phyloP scores from a whole-genome alignment of 2,888 invertebrate genomes.

The Cloeon dipterum region DNA sequence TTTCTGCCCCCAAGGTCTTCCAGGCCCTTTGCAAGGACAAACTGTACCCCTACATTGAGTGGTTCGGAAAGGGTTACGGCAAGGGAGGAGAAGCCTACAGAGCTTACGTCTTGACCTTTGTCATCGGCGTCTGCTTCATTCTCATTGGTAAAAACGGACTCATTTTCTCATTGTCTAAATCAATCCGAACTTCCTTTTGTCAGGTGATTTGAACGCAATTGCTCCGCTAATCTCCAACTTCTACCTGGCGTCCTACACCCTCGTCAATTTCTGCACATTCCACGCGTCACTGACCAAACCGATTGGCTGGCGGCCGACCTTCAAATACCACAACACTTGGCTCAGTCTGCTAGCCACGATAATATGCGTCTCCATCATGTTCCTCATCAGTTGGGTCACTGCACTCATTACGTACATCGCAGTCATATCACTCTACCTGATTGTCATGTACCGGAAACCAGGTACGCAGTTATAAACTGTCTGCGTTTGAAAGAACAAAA shows the following conservation, averaged over 20 bases:
- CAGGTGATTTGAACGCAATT: slow-evolving; percentile 69
- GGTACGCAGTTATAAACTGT: too few species aligned
- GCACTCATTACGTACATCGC: slow-evolving; percentile 23
- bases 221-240: slow-evolving; percentile 90
- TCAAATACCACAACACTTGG: slow-evolving; percentile 33
- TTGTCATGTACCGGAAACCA: slow-evolving; percentile 27
- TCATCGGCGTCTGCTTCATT: slow-evolving; percentile 68
- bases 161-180: too few species aligned
- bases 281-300: slow-evolving; percentile 76
- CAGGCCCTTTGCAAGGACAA: slow-evolving; percentile 84
- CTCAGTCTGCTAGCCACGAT: slow-evolving; percentile 20
- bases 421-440: slow-evolving; percentile 22
- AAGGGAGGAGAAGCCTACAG: slow-evolving; percentile 65
- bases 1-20: slow-evolving; percentile 86
- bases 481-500: too few species aligned
- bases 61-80: slow-evolving; percentile 79
- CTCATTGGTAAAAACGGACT: slow-evolving; percentile 44
- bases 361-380: slow-evolving; percentile 21
- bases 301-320: slow-evolving; percentile 71
- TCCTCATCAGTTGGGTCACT: slow-evolving; percentile 26
- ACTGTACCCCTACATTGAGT: slow-evolving; percentile 81
- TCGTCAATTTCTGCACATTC: slow-evolving; percentile 89
- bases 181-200: slow-evolving; percentile 11
- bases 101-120: slow-evolving; percentile 78
- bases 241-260: slow-evolving; percentile 79